Evolutionary conservation across 1,140 invertebrate species (phyloP).

Genomic region (Latrodectus geometricus): DNA sequence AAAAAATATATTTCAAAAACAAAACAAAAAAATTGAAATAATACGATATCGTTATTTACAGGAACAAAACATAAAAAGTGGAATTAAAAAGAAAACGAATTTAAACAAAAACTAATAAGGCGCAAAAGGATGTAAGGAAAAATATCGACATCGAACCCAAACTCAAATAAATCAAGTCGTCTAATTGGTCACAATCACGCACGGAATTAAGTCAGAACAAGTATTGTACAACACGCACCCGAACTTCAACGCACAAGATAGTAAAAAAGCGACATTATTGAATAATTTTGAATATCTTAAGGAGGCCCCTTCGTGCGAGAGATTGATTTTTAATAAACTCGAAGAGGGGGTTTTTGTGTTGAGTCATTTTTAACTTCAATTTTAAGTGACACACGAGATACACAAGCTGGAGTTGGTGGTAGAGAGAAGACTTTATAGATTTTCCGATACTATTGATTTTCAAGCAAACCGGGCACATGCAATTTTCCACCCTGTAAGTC

Average conservation of each 20-base stretch:
- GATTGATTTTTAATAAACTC: background rate
- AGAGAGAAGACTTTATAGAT: background rate
- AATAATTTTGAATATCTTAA: background rate
- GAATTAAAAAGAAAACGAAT: no score
- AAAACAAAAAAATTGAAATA: no score
- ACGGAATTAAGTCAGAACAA: background rate
- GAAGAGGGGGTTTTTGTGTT: background rate
- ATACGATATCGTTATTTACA: no score
- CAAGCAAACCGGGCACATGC: background rate
- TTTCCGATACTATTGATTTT: background rate
- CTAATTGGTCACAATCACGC: background rate
- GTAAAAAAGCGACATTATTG: background rate
- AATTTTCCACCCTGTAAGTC: background rate
- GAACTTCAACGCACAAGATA: background rate
- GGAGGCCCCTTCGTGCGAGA: background rate
- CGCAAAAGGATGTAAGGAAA: background rate
- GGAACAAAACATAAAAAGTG: no score
- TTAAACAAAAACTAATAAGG: no score
- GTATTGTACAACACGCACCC: background rate
- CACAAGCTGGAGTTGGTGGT: background rate
- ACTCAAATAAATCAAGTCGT: background rate
- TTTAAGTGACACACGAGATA: background rate
- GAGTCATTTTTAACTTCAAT: background rate
- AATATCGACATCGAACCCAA: background rate
- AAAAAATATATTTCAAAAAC: no score